Evolutionary conservation across 2,888 invertebrate genomes (phyloP).

Genomic region (Nineta flava): DNA sequence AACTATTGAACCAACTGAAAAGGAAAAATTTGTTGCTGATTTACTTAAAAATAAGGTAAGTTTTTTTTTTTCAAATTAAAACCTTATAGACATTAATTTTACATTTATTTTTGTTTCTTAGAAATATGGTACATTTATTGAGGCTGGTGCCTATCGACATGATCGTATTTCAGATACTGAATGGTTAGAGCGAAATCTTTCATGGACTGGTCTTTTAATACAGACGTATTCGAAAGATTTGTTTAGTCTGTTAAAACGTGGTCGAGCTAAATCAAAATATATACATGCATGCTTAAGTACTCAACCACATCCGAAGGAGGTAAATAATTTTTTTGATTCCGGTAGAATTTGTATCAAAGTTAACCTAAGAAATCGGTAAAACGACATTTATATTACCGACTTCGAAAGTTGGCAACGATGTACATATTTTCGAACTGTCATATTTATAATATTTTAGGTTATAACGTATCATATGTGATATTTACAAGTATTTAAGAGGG

Average conservation of each 20-base stretch:
- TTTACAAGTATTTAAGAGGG: too few species aligned
- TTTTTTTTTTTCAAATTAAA: slow-evolving; percentile 16
- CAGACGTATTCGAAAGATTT: slow-evolving; percentile 67
- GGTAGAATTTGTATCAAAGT: background rate
- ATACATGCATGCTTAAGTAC: slow-evolving; percentile 70
- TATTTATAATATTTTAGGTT: too few species aligned
- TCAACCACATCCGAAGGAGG: slow-evolving; percentile 60
- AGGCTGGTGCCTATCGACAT: slow-evolving; percentile 43
- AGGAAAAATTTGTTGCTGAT: slow-evolving; percentile 29
- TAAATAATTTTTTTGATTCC: slow-evolving; percentile 16
- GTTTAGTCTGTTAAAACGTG: slow-evolving; percentile 43
- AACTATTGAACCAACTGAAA: slow-evolving; percentile 28
- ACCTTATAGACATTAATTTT: too few species aligned
- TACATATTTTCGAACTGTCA: too few species aligned
- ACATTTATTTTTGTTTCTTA: slow-evolving; percentile 21
- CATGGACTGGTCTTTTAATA: slow-evolving; percentile 60
- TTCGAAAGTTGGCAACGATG: too few species aligned
- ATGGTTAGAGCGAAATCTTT: slow-evolving; percentile 51
- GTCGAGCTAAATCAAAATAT: slow-evolving; percentile 39
- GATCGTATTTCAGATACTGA: slow-evolving; percentile 46
- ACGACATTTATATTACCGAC: too few species aligned
- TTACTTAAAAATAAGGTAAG: slow-evolving; percentile 29
- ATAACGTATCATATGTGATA: too few species aligned
- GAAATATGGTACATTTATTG: slow-evolving; percentile 57
- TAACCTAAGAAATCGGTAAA: background rate